phyloP scores from a whole-genome alignment of 2,888 invertebrate species.

The Lepidocyrtoides sp. region DNA sequence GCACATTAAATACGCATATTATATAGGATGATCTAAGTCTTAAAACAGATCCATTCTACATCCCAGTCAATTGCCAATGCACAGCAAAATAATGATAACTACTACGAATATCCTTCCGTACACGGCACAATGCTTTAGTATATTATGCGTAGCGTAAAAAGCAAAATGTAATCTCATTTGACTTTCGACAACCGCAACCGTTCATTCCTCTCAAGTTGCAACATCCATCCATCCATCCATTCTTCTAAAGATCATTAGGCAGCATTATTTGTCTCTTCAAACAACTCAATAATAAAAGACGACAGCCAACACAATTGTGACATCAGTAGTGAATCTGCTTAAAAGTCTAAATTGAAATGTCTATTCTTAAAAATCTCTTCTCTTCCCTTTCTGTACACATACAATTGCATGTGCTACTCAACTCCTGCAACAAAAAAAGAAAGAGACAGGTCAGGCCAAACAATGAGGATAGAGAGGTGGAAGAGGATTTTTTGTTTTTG shows the following conservation, averaged over 20 bases:
- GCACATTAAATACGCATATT: no score
- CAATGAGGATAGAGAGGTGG: background rate
- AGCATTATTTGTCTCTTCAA: conserved; percentile 12
- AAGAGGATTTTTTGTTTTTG: conserved; percentile 4
- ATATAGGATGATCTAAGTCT: no score
- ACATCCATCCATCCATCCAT: conserved; percentile 21
- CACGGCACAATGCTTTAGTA: background rate
- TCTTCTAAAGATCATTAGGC: background rate
- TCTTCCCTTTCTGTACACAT: background rate
- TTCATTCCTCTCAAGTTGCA: background rate
- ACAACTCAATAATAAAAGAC: background rate
- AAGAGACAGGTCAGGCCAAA: conserved; percentile 30
- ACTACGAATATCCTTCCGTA: background rate
- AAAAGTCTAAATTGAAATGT: conserved; percentile 8
- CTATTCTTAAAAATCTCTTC: background rate
- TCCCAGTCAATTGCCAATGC: no score
- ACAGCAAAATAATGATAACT: no score
- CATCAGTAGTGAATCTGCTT: conserved; percentile 5
- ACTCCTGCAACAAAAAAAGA: background rate
- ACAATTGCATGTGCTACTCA: no score
- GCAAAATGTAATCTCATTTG: background rate
- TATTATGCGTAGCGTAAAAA: background rate
- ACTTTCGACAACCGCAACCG: background rate
- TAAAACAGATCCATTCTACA: no score
- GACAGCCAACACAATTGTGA: conserved; percentile 5